These are phyloP conservation scores for Pseudococcus viburni DNA, from an alignment of 2,888 invertebrate genomes.

Conservation along the genomic window DNA sequence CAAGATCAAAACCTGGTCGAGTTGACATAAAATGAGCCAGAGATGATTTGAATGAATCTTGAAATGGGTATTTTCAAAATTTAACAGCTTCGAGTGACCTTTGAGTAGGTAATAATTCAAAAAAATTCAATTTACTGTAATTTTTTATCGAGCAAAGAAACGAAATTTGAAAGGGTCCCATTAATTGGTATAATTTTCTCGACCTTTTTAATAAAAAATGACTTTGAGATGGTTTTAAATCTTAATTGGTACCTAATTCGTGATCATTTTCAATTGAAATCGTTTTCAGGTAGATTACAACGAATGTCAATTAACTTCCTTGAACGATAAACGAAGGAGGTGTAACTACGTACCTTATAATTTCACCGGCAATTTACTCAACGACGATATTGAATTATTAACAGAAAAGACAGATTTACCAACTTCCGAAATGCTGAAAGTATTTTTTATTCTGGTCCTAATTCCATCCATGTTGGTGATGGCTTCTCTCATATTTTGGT, in stretches of 20 bases:
- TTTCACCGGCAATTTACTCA: background rate
- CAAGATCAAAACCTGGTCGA: too few species aligned
- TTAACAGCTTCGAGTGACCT: too few species aligned
- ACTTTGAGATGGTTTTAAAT: too few species aligned
- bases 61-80: too few species aligned
- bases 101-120: too few species aligned
- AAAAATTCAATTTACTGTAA: too few species aligned
- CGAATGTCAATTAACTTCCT: background rate
- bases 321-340: background rate
- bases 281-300: constrained; percentile 2
- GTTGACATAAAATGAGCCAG: too few species aligned
- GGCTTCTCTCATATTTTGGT: constrained; percentile 3
- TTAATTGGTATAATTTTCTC: too few species aligned
- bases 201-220: too few species aligned
- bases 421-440: background rate
- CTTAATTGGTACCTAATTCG: background rate
- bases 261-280: background rate
- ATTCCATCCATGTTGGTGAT: constrained; percentile 24
- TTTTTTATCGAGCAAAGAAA: too few species aligned
- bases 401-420: constrained; percentile 49
- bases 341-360: constrained; percentile 30
- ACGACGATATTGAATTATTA: constrained; percentile 16
- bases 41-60: too few species aligned
- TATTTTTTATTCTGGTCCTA: background rate
- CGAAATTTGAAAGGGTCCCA: too few species aligned